A percentile compares a stretch with the other conserved stretches of the same genome.
Evolutionary conservation across 23 tunicate genomes (phyloP).

Genomic region (Diplosoma virens): DNA sequence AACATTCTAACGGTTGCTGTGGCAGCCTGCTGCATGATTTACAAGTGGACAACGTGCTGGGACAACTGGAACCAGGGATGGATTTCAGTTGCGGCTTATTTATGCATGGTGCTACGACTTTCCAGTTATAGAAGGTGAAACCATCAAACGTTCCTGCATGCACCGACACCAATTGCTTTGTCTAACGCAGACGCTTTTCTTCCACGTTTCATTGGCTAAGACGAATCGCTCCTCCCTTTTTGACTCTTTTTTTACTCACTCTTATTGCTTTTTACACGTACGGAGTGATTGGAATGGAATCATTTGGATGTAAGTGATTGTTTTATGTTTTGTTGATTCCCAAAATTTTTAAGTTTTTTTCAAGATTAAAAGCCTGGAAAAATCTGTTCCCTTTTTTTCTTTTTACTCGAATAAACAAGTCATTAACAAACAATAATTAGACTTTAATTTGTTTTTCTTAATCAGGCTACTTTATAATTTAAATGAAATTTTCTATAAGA

Average conservation of each 20-base stretch:
- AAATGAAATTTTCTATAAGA: no score
- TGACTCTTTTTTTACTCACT: slow-evolving; percentile 61
- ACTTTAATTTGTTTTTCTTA: no score
- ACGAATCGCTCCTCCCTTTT: slow-evolving; percentile 69
- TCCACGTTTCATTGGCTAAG: slow-evolving; percentile 77
- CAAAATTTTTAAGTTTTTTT: no score
- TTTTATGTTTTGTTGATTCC: no score
- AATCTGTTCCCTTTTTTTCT: no score
- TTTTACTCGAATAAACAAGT: no score
- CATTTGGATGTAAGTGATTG: slow-evolving; percentile 65
- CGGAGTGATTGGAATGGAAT: slow-evolving; percentile 80
- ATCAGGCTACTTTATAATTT: no score
- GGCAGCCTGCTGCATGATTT: slow-evolving; percentile 37
- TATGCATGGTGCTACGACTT: slow-evolving; percentile 54
- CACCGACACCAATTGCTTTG: background rate
- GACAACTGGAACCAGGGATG: slow-evolving; percentile 52
- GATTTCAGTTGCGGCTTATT: slow-evolving; percentile 47
- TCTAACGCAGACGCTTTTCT: slow-evolving; percentile 51
- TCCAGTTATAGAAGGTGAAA: slow-evolving; percentile 46
- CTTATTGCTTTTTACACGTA: slow-evolving; percentile 56
- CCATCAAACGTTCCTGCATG: no score
- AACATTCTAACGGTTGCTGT: slow-evolving; percentile 51
- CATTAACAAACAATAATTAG: no score
- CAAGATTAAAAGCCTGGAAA: no score
- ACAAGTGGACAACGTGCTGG: slow-evolving; percentile 16